These are phyloP conservation scores for Oryzias sinensis DNA, from an alignment of 2,797 vertebrate genomes.

Conservation along the genomic window DNA sequence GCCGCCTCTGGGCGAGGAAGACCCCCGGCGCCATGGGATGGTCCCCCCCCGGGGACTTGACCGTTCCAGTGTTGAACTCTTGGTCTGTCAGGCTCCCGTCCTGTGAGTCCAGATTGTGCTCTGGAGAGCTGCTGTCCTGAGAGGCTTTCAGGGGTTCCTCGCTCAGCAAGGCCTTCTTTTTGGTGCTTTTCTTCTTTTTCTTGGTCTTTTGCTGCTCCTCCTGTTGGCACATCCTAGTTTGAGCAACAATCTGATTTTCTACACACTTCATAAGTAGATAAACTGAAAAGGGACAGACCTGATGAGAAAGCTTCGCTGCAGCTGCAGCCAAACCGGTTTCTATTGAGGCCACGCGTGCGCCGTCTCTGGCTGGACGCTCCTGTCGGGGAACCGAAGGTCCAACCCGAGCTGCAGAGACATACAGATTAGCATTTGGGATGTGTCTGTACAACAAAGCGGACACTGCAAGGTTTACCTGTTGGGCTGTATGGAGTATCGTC, in stretches of 20 bases:
- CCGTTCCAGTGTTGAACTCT: conserved; percentile 85
- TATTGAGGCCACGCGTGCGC: conserved; percentile 93
- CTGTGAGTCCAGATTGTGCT: conserved; percentile 85
- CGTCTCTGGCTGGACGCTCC: conserved; percentile 93
- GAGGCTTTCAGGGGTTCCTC: conserved; percentile 83
- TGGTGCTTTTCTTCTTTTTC: conserved; percentile 95
- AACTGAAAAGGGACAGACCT: conserved; percentile 73
- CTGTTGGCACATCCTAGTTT: conserved; percentile 31
- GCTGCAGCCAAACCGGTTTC: conserved; percentile 94
- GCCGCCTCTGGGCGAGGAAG: conserved; percentile 91
- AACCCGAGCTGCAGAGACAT: conserved; percentile 83
- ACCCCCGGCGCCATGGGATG: conserved; percentile 96
- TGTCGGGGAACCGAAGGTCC: conserved; percentile 93
- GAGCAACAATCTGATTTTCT: too few species aligned
- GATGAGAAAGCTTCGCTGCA: conserved; percentile 94
- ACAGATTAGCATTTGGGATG: neutral
- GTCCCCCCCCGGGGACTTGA: conserved; percentile 81
- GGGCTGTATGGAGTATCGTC: conserved; percentile 98
- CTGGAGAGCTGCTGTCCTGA: conserved; percentile 91
- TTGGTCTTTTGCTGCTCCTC: conserved; percentile 97
- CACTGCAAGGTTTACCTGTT: conserved; percentile 78
- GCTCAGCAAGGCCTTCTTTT: conserved; percentile 84
- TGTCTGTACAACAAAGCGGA: neutral
- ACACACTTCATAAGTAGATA: neutral
- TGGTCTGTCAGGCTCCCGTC: conserved; percentile 90